Percentiles rank a stretch among this genome's conserved stretches.
These are phyloP conservation scores for Abrostola triplasia DNA, from an alignment of 2,888 invertebrate genomes.

Conservation along the genomic window DNA sequence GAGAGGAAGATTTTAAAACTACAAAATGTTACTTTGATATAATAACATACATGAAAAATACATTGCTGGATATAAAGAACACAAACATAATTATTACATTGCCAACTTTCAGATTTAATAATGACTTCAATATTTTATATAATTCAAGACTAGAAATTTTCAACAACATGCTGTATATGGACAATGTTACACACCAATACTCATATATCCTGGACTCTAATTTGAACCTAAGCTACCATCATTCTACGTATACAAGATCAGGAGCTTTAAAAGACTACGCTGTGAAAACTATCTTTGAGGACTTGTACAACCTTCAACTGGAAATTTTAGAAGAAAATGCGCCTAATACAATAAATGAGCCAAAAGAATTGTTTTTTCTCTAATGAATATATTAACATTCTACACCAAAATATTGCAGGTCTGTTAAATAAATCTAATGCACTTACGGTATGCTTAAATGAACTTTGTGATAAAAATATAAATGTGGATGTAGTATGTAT, in stretches of 20 bases:
- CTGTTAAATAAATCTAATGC: slow-evolving; percentile 19
- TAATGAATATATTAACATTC: slow-evolving; percentile 8
- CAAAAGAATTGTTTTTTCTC: slow-evolving; percentile 16
- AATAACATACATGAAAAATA: background rate
- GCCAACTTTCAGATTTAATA: background rate
- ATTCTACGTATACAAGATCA: background rate
- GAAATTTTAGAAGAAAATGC: background rate
- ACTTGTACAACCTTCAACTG: background rate
- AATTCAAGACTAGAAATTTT: slow-evolving; percentile 5
- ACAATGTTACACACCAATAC: background rate
- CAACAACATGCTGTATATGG: background rate
- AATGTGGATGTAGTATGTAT: slow-evolving; percentile 26
- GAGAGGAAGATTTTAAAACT: background rate
- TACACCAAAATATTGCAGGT: slow-evolving; percentile 32
- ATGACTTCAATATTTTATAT: slow-evolving; percentile 1
- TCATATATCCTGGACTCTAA: background rate
- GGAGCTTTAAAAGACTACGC: background rate
- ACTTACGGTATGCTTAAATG: slow-evolving; percentile 15
- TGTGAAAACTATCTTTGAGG: background rate
- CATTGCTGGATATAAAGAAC: background rate
- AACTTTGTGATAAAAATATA: slow-evolving; percentile 6
- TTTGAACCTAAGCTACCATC: background rate
- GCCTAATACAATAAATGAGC: background rate
- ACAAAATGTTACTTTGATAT: background rate
- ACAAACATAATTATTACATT: background rate